Percentiles rank a stretch among this genome's conserved stretches.
phyloP scores from a whole-genome alignment of 2,113 vertebrate genomes.

The Cyphomyrus discorhynchus region DNA sequence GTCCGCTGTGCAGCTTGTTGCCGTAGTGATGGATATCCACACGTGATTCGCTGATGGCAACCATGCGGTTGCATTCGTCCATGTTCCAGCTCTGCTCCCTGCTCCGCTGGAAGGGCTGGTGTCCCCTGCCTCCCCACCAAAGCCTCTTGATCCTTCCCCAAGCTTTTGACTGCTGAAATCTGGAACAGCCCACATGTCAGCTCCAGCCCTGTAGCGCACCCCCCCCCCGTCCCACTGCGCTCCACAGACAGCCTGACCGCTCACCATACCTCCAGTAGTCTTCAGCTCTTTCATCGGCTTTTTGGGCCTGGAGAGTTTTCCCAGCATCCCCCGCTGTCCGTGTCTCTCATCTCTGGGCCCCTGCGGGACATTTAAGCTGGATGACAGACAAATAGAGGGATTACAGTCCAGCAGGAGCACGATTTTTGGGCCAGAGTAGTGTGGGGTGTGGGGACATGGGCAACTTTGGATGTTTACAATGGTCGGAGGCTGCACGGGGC shows the following conservation, averaged over 20 bases:
- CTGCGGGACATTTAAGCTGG: neutral
- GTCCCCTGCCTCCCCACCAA: neutral
- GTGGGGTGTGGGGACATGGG: neutral
- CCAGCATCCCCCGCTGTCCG: neutral
- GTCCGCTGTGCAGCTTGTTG: neutral
- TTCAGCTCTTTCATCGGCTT: neutral
- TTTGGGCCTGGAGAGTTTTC: neutral
- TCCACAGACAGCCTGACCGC: neutral
- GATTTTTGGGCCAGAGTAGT: neutral
- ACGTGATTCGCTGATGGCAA: neutral
- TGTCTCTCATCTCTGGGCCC: neutral
- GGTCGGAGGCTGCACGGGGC: neutral
- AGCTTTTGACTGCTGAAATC: neutral
- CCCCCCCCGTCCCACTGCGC: neutral
- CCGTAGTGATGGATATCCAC: neutral
- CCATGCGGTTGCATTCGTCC: neutral
- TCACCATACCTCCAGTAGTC: neutral
- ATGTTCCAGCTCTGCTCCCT: neutral
- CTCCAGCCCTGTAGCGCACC: neutral
- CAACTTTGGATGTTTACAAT: neutral
- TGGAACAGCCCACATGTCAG: neutral
- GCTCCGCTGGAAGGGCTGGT: neutral
- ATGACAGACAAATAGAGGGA: neutral
- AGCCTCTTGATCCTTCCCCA: neutral
- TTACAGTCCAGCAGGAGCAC: neutral